Conservation (phyloP, 2,888 invertebrate species). For the Ceramica pisi region DNA sequence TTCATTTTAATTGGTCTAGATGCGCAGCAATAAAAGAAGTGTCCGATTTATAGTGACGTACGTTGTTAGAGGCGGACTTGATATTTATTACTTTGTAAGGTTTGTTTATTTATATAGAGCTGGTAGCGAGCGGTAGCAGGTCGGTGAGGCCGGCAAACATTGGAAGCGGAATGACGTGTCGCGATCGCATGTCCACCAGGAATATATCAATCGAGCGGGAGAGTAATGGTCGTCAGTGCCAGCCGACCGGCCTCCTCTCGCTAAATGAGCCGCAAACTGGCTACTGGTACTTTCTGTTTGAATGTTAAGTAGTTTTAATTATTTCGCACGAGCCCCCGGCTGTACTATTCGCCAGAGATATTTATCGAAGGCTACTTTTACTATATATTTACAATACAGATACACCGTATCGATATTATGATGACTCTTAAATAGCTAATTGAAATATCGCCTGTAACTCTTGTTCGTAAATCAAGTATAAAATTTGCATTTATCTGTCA, state of each 20-base stretch:
- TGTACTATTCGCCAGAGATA: slow-evolving; percentile 77
- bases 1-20: slow-evolving; percentile 81
- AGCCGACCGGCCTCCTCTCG: slow-evolving; percentile 75
- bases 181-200: slow-evolving; percentile 88
- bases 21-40: slow-evolving; percentile 81
- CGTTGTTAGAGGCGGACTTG: slow-evolving; percentile 78
- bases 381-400: slow-evolving; percentile 59
- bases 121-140: slow-evolving; percentile 66
- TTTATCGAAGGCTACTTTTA: slow-evolving; percentile 77
- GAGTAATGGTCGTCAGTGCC: slow-evolving; percentile 85
- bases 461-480: slow-evolving; percentile 59
- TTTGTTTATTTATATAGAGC: slow-evolving; percentile 78
- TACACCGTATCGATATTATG: slow-evolving; percentile 77
- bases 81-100: slow-evolving; percentile 81
- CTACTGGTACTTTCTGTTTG: slow-evolving; percentile 86
- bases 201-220: slow-evolving; percentile 87
- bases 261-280: slow-evolving; percentile 85
- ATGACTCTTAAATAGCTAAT: slow-evolving; percentile 74
- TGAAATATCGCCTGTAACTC: slow-evolving; percentile 71
- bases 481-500: slow-evolving; percentile 63
- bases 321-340: slow-evolving; percentile 85
- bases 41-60: slow-evolving; percentile 83
- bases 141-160: slow-evolving; percentile 60
- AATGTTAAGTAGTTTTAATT: slow-evolving; percentile 90
- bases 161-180: slow-evolving; percentile 85